phyloP scores from a whole-genome alignment of 2,797 vertebrate genomes.

The Prunella strophiata region DNA sequence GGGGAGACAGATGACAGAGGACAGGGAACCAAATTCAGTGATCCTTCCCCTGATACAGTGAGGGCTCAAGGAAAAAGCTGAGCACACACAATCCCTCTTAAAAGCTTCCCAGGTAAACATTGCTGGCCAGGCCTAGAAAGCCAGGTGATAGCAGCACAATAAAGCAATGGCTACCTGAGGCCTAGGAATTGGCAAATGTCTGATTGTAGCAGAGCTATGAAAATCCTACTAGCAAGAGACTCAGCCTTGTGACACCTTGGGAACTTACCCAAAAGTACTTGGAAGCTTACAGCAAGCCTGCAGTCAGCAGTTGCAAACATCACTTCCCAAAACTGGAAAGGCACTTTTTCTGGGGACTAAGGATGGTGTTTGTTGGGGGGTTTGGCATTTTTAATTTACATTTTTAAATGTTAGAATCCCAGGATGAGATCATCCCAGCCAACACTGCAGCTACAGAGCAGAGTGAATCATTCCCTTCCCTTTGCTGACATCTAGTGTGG shows the following conservation, averaged over 20 bases:
- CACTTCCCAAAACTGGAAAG: not conserved
- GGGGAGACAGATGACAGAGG: not conserved
- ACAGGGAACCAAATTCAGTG: not conserved
- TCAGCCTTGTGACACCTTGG: not conserved
- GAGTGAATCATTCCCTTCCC: not conserved
- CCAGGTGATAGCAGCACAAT: not conserved
- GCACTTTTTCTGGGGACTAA: rapidly evolving
- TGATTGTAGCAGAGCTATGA: not conserved
- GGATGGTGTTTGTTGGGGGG: not conserved
- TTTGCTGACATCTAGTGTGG: conserved; percentile 51
- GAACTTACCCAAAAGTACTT: not conserved
- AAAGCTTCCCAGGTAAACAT: not conserved
- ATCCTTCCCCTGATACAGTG: rapidly evolving
- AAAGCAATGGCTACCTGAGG: not conserved
- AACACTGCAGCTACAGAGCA: not conserved
- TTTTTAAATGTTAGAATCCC: not conserved
- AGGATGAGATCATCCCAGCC: not conserved
- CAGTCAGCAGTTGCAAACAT: not conserved
- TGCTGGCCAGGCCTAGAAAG: not conserved
- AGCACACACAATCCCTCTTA: not conserved
- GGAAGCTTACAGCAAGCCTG: not conserved
- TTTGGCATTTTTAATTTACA: not conserved
- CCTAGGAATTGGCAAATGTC: not conserved
- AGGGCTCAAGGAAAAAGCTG: not conserved
- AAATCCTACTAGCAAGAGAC: not conserved